Conservation (phyloP, 2,797 vertebrate genomes). For the Macrochelys suwanniensis region DNA sequence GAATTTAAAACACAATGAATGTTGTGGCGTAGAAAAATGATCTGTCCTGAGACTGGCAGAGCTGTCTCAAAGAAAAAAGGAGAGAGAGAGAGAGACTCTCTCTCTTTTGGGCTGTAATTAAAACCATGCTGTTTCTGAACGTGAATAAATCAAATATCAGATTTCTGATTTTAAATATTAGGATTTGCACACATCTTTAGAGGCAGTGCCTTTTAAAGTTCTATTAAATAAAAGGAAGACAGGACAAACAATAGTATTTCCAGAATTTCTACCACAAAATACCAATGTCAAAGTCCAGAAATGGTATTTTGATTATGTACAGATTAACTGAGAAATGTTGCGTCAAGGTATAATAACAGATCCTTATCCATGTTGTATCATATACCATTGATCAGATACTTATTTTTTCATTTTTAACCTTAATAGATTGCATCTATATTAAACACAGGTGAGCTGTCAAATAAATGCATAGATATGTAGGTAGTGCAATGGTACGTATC, state of each 20-base stretch:
- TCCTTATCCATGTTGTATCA: slow-evolving; percentile 5
- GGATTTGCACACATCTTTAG: slow-evolving; percentile 21
- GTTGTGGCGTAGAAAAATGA: not conserved
- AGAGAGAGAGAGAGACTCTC: not conserved
- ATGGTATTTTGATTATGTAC: slow-evolving; percentile 20
- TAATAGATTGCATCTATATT: slow-evolving; percentile 16
- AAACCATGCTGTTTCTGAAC: slow-evolving; percentile 23
- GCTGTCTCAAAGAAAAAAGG: not conserved
- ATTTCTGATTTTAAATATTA: slow-evolving; percentile 50
- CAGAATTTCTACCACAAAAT: slow-evolving; percentile 31
- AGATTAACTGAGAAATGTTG: not conserved
- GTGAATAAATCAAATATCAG: slow-evolving; percentile 55
- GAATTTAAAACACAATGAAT: slow-evolving; percentile 4
- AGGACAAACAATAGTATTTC: slow-evolving; percentile 54
- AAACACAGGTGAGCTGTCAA: slow-evolving; percentile 44
- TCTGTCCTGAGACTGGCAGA: not conserved
- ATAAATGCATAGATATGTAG: slow-evolving; percentile 24
- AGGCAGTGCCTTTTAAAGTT: slow-evolving; percentile 50
- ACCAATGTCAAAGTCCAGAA: not conserved
- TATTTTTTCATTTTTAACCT: slow-evolving; percentile 51
- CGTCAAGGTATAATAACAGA: not conserved
- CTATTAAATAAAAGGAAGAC: slow-evolving; percentile 38
- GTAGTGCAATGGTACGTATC: not conserved
- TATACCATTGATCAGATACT: slow-evolving; percentile 22
- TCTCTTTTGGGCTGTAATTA: slow-evolving; percentile 41